Evolutionary conservation across 2,888 invertebrate genomes (phyloP).

Genomic region (Parthenolecanium corni): DNA sequence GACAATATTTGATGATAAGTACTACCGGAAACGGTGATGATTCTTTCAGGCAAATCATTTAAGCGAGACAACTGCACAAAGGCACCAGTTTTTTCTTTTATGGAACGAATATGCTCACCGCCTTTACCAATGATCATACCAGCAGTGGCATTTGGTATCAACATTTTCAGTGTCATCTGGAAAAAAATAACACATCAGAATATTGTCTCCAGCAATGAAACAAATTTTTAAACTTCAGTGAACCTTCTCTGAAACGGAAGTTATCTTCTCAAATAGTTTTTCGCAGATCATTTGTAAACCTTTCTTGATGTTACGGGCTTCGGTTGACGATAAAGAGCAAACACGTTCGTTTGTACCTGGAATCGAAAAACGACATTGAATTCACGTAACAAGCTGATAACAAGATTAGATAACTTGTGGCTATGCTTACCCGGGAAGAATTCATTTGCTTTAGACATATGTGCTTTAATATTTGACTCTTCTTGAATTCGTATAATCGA

Average conservation of each 20-base stretch:
- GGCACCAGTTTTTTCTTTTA: conserved; percentile 85
- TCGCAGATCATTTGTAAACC: neutral
- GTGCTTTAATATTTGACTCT: conserved; percentile 92
- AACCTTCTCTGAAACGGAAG: neutral
- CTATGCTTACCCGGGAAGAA: conserved; percentile 85
- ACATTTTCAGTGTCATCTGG: conserved; percentile 54
- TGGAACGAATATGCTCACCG: conserved; percentile 89
- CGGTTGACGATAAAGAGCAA: conserved; percentile 75
- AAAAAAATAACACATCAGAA: neutral
- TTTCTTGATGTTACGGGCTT: conserved; percentile 63
- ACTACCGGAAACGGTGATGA: conserved; percentile 82
- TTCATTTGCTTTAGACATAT: conserved; percentile 98
- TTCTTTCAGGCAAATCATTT: conserved; percentile 84
- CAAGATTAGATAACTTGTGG: too few relatives aligned
- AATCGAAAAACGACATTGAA: neutral
- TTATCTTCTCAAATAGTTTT: conserved; percentile 1
- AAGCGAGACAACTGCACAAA: conserved; percentile 95
- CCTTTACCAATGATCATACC: conserved; percentile 97
- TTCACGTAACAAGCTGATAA: neutral
- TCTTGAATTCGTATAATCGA: conserved; percentile 96
- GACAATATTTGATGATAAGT: conserved; percentile 5
- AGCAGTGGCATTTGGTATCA: conserved; percentile 91
- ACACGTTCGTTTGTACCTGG: conserved; percentile 86
- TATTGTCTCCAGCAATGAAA: neutral
- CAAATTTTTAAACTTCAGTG: neutral